Evolutionary conservation across 2,797 vertebrate species (phyloP).

Genomic region (Enteromius fasciolatus): DNA sequence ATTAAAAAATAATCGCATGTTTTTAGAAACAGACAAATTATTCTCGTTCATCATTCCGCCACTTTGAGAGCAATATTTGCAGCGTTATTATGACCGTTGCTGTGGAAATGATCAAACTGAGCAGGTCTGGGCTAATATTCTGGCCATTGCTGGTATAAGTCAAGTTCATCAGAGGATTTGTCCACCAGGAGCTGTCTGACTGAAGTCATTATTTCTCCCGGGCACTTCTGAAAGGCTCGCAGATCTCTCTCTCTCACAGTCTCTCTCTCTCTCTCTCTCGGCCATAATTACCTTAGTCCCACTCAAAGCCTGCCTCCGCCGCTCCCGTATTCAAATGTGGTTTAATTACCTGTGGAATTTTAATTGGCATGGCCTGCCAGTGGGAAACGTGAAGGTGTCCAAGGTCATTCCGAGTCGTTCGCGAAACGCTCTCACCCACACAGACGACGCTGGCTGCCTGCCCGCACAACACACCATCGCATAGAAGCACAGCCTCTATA

Average conservation of each 20-base stretch:
- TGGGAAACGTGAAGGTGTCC: conserved; percentile 74
- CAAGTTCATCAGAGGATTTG: conserved; percentile 61
- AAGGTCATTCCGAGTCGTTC: conserved; percentile 69
- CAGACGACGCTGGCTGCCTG: conserved; percentile 54
- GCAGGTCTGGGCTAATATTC: conserved; percentile 34
- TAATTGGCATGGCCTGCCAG: conserved; percentile 74
- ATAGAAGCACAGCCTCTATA: conserved; percentile 40
- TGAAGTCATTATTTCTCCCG: conserved; percentile 63
- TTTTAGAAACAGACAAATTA: neutral
- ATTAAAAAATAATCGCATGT: conserved; percentile 21
- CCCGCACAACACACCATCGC: conserved; percentile 46
- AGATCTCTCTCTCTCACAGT: conserved; percentile 47
- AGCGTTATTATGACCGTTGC: conserved; percentile 25
- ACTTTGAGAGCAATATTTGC: conserved; percentile 23
- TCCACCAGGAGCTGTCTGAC: conserved; percentile 62
- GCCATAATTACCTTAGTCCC: conserved; percentile 74
- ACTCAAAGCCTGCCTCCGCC: conserved; percentile 73
- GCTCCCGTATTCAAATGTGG: conserved; percentile 76
- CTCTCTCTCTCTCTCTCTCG: conserved; percentile 42
- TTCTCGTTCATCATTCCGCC: conserved; percentile 12
- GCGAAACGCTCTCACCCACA: conserved; percentile 47
- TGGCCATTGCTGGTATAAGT: conserved; percentile 53
- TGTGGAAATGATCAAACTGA: conserved; percentile 45
- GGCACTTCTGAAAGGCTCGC: conserved; percentile 56
- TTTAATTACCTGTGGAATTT: conserved; percentile 81